A percentile compares a stretch with the other conserved stretches of the same genome.
Evolutionary conservation across 1,140 invertebrate genomes (phyloP).

Genomic region (Drosophila funebris): DNA sequence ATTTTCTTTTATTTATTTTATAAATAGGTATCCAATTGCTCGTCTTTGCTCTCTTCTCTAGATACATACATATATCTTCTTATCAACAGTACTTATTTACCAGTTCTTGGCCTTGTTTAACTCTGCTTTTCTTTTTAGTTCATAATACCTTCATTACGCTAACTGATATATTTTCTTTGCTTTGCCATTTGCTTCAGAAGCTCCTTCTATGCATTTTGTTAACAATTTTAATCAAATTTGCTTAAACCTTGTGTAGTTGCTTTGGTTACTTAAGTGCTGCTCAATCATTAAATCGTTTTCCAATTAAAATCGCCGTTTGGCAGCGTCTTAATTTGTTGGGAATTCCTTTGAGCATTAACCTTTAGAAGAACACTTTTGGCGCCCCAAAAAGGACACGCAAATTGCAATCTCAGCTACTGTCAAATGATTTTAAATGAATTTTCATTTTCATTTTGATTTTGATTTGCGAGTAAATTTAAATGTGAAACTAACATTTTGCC

Average conservation of each 20-base stretch:
- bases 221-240: slow-evolving; percentile 24
- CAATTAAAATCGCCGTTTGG: slow-evolving; percentile 33
- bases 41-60: too few relatives aligned
- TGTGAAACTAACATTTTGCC: slow-evolving; percentile 57
- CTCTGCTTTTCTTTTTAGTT: too few relatives aligned
- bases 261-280: background rate
- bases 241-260: background rate
- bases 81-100: too few relatives aligned
- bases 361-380: slow-evolving; percentile 1
- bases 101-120: too few relatives aligned
- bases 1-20: too few relatives aligned
- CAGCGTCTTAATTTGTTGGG: background rate
- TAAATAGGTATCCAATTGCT: too few relatives aligned
- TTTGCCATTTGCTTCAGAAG: too few relatives aligned
- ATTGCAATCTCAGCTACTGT: slow-evolving; percentile 7
- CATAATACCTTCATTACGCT: too few relatives aligned
- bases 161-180: too few relatives aligned
- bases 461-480: slow-evolving; percentile 61
- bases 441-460: slow-evolving; percentile 46
- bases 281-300: slow-evolving; percentile 33
- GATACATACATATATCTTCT: too few relatives aligned
- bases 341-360: slow-evolving; percentile 37
- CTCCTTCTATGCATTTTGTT: background rate
- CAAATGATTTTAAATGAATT: slow-evolving; percentile 66
- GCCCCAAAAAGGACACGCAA: slow-evolving; percentile 1